Percentiles rank a stretch among this genome's conserved stretches.
Evolutionary conservation across 2,888 invertebrate species (phyloP).

Genomic region (Conops quadrifasciatus): DNA sequence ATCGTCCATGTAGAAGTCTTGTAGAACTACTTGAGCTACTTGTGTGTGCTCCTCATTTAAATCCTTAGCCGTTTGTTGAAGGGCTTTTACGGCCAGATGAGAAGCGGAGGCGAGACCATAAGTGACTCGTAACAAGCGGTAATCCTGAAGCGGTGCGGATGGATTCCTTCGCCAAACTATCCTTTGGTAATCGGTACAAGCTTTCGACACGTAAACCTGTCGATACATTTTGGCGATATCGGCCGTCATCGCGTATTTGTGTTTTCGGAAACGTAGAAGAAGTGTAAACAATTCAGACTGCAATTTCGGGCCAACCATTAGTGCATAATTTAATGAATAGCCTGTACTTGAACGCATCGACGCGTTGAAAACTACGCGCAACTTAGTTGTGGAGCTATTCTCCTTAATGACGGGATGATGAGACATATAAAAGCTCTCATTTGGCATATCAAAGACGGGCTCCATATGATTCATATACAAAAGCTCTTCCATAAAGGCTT

Average conservation of each 20-base stretch:
- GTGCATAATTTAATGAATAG: not conserved
- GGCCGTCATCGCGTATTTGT: slow-evolving; percentile 25
- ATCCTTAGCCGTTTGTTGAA: slow-evolving; percentile 36
- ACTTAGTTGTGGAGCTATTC: not conserved
- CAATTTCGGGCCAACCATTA: slow-evolving; percentile 18
- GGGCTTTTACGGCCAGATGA: slow-evolving; percentile 34
- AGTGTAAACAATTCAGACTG: slow-evolving; percentile 20
- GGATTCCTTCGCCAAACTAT: slow-evolving; percentile 32
- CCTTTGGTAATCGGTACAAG: slow-evolving; percentile 8
- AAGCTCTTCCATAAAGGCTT: slow-evolving; percentile 4
- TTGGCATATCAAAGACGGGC: not conserved
- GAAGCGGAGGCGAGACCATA: slow-evolving; percentile 39
- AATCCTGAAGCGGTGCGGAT: slow-evolving; percentile 35
- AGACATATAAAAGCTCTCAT: not conserved
- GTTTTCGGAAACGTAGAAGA: slow-evolving; percentile 22
- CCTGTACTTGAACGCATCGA: slow-evolving; percentile 2
- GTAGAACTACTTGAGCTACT: not conserved
- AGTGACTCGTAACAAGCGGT: slow-evolving; percentile 36
- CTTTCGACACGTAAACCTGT: not conserved
- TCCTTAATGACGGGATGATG: not conserved
- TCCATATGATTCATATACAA: slow-evolving; percentile 10
- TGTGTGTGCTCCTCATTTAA: not conserved
- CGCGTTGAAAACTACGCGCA: slow-evolving; percentile 1
- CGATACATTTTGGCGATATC: slow-evolving; percentile 25
- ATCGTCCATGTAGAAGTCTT: slow-evolving; percentile 27